Base-by-base conservation (phyloP, 1,140 invertebrate genomes). In the Pseudomyrmex pallidus region DNA sequence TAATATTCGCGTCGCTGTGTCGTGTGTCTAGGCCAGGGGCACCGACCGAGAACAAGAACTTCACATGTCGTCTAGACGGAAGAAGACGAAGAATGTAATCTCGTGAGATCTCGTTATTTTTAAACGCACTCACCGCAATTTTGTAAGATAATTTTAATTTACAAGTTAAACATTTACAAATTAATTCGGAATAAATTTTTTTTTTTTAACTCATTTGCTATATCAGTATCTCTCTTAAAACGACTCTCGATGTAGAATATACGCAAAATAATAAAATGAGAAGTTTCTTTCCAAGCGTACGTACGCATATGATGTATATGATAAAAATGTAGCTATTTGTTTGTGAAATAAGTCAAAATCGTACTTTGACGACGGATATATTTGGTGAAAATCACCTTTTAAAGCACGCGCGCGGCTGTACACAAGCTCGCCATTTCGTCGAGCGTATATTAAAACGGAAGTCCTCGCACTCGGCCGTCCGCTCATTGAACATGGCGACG, bases 401-500 rank as follows among this genome's bases (percentile, higher is more conserved):
- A 17, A 10, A 83, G 73, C 52, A 46, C 70, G 7, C 20, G 56
- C 48, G 35, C 35, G 35, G 35, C 5, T 22, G 54, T 20, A 50
- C 15, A 48, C 74, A 35, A 57, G 50, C 48, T 35, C 35, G 74
- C 52, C 57, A 64, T 72, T 80, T 66, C 25, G 57, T 50, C 62
- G 86, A 72, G 86, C 74, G 87, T 85, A 59, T 78, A 88, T 83
- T 87, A 88, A 87, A 77, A 84, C 86, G 78, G 63, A 85, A 87
- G 54, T 85, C 63, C 87, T 87, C 20, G 82, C 68, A 87, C 64
- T 87, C 82, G 66, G 82, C 76, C 62, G 73, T 85, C 73, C 72
- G 68, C 76, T 89, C 88, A 89, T 89, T 89, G 87, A 89, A 87
- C 88, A 84, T 72, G 70, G 63, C 74, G 78, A 82, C 82, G 54